Base-by-base conservation (phyloP, 2,888 invertebrate genomes). In the Sarcophaga variegata region DNA sequence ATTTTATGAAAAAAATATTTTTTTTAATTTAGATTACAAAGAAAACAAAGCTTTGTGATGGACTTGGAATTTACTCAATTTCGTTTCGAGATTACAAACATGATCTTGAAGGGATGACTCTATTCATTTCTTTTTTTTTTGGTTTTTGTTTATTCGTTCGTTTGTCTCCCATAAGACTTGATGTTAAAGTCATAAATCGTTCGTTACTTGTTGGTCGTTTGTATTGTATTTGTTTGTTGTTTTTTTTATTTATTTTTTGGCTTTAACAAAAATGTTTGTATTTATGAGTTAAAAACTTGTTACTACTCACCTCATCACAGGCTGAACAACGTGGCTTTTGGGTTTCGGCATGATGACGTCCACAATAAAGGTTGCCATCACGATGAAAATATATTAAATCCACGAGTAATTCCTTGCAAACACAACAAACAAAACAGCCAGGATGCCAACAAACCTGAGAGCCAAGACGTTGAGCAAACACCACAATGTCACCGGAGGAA, bases 341-440 rank as follows among this genome's bases (percentile, higher is more conserved):
- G 6, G 97, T 97, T 94, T 99, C 99, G 3, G 99, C 99, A 93
- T 99, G 99, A 93, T 99, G 99, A 79, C 99, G 94, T 4, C 99
- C 99, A 94, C 99, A 99, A 94, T 97, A 99, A 67, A 99, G 95
- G 86, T 96, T 94, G 83, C 97, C 97, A 89, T 97, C 97, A 92
- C 97, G 96, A 95, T 96, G 97, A 95, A 99, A 99, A 95, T 99
- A 99, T 93, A 99, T 98, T 92, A 99, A 96, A 94, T 99, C 99
- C 66, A 99, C 98, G 87, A 99, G 96, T 88, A 99, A 96, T 94
- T 99, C 98, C 91, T 97, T 96, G 94, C 99, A 99, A 67, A 97
- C 96, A 93, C 95, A 95, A 94, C 99, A 99, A 82, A 96, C 95
- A 95, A 99, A 99, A 94, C 99, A 99, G 89, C 96, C 96, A 10